Evolutionary conservation across 2,797 vertebrate genomes (phyloP).

Genomic region (Taenioides sp.): DNA sequence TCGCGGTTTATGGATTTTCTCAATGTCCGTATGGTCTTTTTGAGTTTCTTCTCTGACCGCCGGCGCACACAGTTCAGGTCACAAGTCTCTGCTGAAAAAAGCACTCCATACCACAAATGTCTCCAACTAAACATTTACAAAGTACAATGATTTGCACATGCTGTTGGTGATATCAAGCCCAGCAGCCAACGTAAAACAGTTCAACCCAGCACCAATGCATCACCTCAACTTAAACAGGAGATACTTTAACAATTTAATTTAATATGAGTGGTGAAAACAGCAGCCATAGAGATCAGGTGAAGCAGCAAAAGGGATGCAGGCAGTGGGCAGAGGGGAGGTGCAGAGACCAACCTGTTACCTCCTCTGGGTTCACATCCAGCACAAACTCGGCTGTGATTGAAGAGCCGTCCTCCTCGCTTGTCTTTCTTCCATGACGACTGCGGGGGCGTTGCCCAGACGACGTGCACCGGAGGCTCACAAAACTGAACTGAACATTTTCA

Average conservation of each 20-base stretch:
- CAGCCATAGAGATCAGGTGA: slow-evolving; percentile 41
- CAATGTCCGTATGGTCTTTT: slow-evolving; percentile 91
- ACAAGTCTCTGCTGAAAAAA: slow-evolving; percentile 86
- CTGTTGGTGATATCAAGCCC: slow-evolving; percentile 15
- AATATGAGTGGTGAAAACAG: slow-evolving; percentile 62
- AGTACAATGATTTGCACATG: slow-evolving; percentile 40
- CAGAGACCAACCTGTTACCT: slow-evolving; percentile 99
- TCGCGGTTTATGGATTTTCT: slow-evolving; percentile 92
- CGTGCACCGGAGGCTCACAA: slow-evolving; percentile 90
- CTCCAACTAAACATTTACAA: slow-evolving; percentile 23
- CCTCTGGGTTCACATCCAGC: slow-evolving; percentile 91
- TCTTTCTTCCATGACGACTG: slow-evolving; percentile 81
- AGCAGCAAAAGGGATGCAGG: slow-evolving; percentile 54
- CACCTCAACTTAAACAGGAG: slow-evolving; percentile 85
- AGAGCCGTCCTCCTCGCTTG: slow-evolving; percentile 81
- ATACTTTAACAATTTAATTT: slow-evolving; percentile 83
- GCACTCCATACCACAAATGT: slow-evolving; percentile 61
- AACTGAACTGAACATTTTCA: slow-evolving; percentile 90
- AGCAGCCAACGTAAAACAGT: slow-evolving; percentile 23
- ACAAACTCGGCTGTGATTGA: slow-evolving; percentile 93
- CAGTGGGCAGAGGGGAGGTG: slow-evolving; percentile 67
- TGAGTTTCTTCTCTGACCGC: slow-evolving; percentile 90
- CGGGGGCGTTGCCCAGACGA: slow-evolving; percentile 77
- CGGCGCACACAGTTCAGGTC: slow-evolving; percentile 87
- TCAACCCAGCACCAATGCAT: slow-evolving; percentile 28